Evolutionary conservation across 2,888 invertebrate species (phyloP).

Genomic region (Zonitis immaculata): DNA sequence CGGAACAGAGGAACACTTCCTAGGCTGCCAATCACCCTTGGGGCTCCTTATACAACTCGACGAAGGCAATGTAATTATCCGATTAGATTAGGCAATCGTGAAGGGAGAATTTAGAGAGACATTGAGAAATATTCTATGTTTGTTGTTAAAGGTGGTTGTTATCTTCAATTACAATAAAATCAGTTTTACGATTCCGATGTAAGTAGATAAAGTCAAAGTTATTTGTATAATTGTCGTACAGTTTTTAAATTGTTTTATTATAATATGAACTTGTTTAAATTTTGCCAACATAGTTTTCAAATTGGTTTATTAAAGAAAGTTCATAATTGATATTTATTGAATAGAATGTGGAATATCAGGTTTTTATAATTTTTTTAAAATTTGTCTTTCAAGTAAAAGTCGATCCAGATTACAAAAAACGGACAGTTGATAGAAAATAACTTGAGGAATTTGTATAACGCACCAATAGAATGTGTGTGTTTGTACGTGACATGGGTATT

Average conservation of each 20-base stretch:
- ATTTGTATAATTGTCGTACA: no score
- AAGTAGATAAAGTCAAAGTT: no score
- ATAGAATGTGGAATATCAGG: neutral
- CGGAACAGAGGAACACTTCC: conserved; percentile 25
- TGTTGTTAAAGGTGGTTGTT: conserved; percentile 7
- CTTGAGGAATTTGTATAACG: neutral
- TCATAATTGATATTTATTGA: no score
- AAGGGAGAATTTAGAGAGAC: neutral
- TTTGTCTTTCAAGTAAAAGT: neutral
- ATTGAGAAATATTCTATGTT: neutral
- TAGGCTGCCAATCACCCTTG: conserved; percentile 22
- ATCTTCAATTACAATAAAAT: conserved; percentile 12
- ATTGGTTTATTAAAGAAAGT: no score
- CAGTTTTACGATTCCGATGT: neutral
- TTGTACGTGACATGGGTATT: conserved; percentile 9
- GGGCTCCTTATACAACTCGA: conserved; percentile 12
- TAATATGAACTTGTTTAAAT: no score
- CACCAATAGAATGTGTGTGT: neutral
- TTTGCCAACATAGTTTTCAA: no score
- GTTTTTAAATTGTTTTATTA: no score
- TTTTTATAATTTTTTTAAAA: neutral
- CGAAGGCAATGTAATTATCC: conserved; percentile 18
- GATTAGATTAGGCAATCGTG: no score
- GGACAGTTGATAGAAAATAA: neutral
- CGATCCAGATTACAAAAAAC: neutral